Base-by-base conservation (phyloP, 2,797 vertebrate species). In the Urophycis tenuis region DNA sequence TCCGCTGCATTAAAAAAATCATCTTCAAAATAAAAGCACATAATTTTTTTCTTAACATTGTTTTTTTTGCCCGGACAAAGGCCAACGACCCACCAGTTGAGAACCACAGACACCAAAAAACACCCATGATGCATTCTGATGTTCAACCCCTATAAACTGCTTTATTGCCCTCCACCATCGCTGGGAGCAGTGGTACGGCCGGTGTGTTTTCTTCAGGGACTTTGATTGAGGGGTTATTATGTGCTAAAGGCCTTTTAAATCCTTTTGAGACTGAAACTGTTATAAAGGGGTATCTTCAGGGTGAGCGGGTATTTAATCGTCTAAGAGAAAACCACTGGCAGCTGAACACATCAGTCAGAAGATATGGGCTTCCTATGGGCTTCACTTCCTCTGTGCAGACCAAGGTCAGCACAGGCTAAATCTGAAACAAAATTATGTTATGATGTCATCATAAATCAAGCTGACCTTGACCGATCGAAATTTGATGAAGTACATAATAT, bases 371-470 rank as follows among this genome's bases (percentile, higher is more conserved):
- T 17, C 36, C 34, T 31, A 7, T 17, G 5, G 22, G 39, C 25
- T 69, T 35, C 69, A n/a, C 31, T 32, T 71, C 67, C 1, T 29
- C 29, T 12, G 0, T 15, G 69, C 19, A 71, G 30, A 31, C 69
- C 29, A 39, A 3, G 14, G 41, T 78, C 29, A 49, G 29, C 29
- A 49, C 69, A 31, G 60, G 75, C 60, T 73, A 53, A 76, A 53
- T 33, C 14, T n/a, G 74, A 70, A 17, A 49, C 41, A 17, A 17
- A 17, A 49, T 49, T 49, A 76, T 45, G 45, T 41, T 29, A 45
- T 74, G 73, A 79, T 73, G 69, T 72, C 12, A 34, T 45, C 17
- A 70, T 70, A 70, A 76, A 70, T 76, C 53, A 70, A 34, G 36
- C 31, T 67, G 78, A 73, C 53, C 53, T 41, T 30, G n/a, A 75